Percentiles rank a stretch among this genome's conserved stretches.
phyloP scores from a whole-genome alignment of 2,888 invertebrate species.

The Melolontha melolontha region DNA sequence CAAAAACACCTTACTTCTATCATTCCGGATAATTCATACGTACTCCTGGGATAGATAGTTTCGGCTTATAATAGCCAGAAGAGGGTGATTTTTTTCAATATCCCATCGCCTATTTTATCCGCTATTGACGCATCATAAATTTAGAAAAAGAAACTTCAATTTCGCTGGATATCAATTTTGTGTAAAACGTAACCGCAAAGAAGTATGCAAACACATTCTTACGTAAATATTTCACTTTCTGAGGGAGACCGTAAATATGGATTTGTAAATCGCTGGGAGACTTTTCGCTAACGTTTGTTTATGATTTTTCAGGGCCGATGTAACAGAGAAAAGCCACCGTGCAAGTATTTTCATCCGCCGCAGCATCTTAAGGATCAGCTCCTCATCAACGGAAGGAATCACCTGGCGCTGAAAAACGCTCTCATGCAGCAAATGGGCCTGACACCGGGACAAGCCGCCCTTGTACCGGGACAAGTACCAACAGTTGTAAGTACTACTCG shows the following conservation, averaged over 20 bases:
- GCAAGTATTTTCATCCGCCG: conserved; percentile 99
- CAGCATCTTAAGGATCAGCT: conserved; percentile 99
- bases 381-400: conserved; percentile 99
- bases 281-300: conserved; percentile 29
- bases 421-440: conserved; percentile 97
- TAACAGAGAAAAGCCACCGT: conserved; percentile 99
- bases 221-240: conserved; percentile 19
- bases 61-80: too few relatives aligned
- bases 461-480: conserved; percentile 93
- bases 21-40: too few relatives aligned
- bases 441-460: conserved; percentile 87
- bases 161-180: too few relatives aligned
- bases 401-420: conserved; percentile 98
- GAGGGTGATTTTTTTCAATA: too few relatives aligned
- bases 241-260: too few relatives aligned
- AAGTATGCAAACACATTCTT: too few relatives aligned
- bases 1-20: too few relatives aligned
- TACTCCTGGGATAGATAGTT: too few relatives aligned
- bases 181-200: too few relatives aligned
- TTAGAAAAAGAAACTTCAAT: neutral
- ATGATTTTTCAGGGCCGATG: conserved; percentile 91
- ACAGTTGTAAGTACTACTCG: conserved; percentile 81
- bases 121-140: neutral
- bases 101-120: neutral
- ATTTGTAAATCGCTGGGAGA: too few relatives aligned